A percentile compares a stretch with the other conserved stretches of the same genome.
These are phyloP conservation scores for Andrena haemorrhoa DNA, from an alignment of 2,888 invertebrate genomes.

Conservation along the genomic window DNA sequence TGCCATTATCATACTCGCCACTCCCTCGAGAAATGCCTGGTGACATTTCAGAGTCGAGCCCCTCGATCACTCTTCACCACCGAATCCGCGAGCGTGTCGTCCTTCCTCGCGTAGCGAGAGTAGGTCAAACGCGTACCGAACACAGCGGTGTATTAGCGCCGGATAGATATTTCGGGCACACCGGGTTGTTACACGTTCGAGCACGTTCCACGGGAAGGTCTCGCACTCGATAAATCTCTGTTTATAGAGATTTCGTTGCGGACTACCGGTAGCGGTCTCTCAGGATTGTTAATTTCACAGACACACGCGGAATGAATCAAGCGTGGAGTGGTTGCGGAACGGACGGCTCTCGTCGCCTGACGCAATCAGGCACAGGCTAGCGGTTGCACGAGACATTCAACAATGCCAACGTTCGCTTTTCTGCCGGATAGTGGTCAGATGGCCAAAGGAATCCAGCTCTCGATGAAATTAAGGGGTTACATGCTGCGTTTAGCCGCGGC, in stretches of 20 bases:
- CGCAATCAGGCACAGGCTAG: conserved; percentile 25
- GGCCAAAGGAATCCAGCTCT: too few relatives aligned
- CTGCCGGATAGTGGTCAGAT: background rate
- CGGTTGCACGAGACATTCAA: conserved; percentile 33
- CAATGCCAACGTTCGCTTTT: background rate
- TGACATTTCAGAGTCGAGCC: background rate
- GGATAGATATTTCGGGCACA: conserved; percentile 1
- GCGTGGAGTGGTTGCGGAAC: conserved; percentile 25
- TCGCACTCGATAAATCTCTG: conserved; percentile 45
- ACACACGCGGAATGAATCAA: conserved; percentile 56
- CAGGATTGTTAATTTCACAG: conserved; percentile 56
- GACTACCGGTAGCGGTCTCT: conserved; percentile 49
- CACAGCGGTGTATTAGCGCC: too few relatives aligned
- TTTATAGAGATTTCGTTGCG: conserved; percentile 49
- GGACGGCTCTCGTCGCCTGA: conserved; percentile 19
- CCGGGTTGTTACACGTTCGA: conserved; percentile 18
- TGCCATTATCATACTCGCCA: background rate
- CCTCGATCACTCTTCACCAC: background rate
- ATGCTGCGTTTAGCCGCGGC: too few relatives aligned
- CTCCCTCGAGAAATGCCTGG: background rate
- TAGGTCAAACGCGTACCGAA: conserved; percentile 6
- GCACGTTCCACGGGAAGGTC: conserved; percentile 38
- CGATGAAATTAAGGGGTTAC: too few relatives aligned
- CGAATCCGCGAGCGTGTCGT: background rate
- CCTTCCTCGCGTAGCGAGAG: background rate